Percentiles rank a stretch among this genome's conserved stretches.
Evolutionary conservation across 2,888 invertebrate genomes (phyloP).

Genomic region (Elmis aenea): DNA sequence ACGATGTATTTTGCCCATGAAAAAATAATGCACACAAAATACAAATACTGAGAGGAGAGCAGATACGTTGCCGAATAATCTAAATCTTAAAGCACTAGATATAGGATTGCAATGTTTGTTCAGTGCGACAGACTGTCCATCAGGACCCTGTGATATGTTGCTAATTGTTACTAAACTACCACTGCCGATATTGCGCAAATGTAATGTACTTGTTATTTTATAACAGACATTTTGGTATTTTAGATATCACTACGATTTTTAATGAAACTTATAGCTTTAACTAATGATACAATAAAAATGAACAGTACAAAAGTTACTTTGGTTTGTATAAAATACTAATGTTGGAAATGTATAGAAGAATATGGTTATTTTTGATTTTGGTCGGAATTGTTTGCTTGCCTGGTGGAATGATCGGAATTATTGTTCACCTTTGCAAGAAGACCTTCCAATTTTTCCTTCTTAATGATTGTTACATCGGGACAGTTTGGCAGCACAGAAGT

Average conservation of each 20-base stretch:
- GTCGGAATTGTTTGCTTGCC: conserved; percentile 33
- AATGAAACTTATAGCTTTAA: conserved; percentile 19
- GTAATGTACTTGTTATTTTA: conserved; percentile 22
- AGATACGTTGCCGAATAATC: conserved; percentile 34
- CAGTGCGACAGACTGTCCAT: conserved; percentile 39
- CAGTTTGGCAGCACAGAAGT: conserved; percentile 49
- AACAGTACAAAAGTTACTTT: conserved; percentile 46
- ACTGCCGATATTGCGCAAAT: conserved; percentile 29
- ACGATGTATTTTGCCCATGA: conserved; percentile 19
- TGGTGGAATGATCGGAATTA: conserved; percentile 47
- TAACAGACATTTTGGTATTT: conserved; percentile 40
- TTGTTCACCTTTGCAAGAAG: conserved; percentile 46
- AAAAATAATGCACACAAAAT: conserved; percentile 41
- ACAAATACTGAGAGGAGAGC: conserved; percentile 44
- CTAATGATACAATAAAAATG: conserved; percentile 28
- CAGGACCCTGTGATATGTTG: conserved; percentile 43
- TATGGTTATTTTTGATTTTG: conserved; percentile 33
- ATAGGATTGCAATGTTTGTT: conserved; percentile 43
- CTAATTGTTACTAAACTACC: conserved; percentile 40
- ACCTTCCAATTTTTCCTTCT: conserved; percentile 51
- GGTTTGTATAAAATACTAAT: conserved; percentile 49
- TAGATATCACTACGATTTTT: conserved; percentile 27
- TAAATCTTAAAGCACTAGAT: conserved; percentile 42
- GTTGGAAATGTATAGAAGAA: conserved; percentile 38
- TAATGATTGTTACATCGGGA: conserved; percentile 58